Evolutionary conservation across 2,888 invertebrate species (phyloP).

Genomic region (Ditylenchus weischeri): DNA sequence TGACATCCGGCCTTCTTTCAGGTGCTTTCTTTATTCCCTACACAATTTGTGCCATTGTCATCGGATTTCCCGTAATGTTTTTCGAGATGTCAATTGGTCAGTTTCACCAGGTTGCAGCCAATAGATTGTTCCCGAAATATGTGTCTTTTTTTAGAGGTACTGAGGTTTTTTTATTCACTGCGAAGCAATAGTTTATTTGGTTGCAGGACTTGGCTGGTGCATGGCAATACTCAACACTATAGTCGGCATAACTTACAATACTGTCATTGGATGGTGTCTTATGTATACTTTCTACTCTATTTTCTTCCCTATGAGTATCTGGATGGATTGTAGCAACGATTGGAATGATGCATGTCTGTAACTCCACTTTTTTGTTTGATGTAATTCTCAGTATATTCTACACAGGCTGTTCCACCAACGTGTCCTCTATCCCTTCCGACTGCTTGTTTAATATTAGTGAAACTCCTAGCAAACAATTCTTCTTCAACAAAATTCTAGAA

Average conservation of each 20-base stretch:
- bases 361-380: not conserved
- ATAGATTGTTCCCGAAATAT: not conserved
- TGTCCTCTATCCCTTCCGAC: too few relatives aligned
- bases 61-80: slow-evolving; percentile 3
- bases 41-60: not conserved
- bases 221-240: not conserved
- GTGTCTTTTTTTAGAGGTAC: not conserved
- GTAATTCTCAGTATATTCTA: too few relatives aligned
- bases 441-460: too few relatives aligned
- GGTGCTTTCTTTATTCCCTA: slow-evolving; percentile 5
- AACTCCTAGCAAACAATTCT: too few relatives aligned
- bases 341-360: slow-evolving; percentile 1
- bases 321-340: not conserved
- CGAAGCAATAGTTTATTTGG: not conserved
- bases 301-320: not conserved
- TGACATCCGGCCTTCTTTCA: not conserved
- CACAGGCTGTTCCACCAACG: too few relatives aligned
- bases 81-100: slow-evolving; percentile 1
- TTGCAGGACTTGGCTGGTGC: not conserved
- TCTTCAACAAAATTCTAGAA: too few relatives aligned
- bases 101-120: not conserved
- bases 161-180: too few relatives aligned
- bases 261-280: slow-evolving; percentile 1
- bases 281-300: not conserved
- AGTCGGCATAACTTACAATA: slow-evolving; percentile 1